Base-by-base conservation (phyloP, 2,888 invertebrate species). In the Tenthredo notha region DNA sequence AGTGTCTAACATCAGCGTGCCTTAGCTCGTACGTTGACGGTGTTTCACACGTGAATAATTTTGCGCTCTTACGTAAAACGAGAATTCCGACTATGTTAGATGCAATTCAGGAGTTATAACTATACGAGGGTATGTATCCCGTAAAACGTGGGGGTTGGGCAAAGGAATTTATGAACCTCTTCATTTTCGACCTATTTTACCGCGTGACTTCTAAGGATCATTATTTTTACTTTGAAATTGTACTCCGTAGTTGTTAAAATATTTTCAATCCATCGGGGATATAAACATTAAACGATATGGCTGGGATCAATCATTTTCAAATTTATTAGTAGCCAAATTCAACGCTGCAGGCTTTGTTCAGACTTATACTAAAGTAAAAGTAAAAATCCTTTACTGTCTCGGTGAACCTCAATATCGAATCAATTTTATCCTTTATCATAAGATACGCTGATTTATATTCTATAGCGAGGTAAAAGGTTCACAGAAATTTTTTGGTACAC, bases 41-140 rank as follows among this genome's bases (percentile, higher is more conserved):
- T 77, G 33, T 77, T 75, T 77, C 77, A 77, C 77, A 47, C 50
- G 33, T 77, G 77, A 77, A 77, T 77, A 77, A 77, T 50, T 77
- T 77, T 54, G 7, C 54, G 29, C 47, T 18, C 54, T 54, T 54
- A 25, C n/a, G 50, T n/a, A 33, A 77, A 77, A 50, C 77, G 47
- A 25, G 77, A 77, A 77, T 77, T 77, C 50, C n/a, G 33, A 77
- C 25, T 6, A 50, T 77, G 77, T 33, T 33, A 29, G 50, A 54
- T 77, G 77, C 77, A 77, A 50, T 77, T 54, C 29, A 18, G 33
- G 50, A 77, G 33, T 25, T n/a, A 77, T 77, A 54, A 43, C 50
- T 50, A 29, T 50, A 29, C n/a, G 54, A 54, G 29, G 29, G 54
- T 18, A 54, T n/a, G n/a, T 50, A 18, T 1, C 0, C 4, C 50